Conservation (phyloP, 2,888 invertebrate species). For the Vanessa cardui region DNA sequence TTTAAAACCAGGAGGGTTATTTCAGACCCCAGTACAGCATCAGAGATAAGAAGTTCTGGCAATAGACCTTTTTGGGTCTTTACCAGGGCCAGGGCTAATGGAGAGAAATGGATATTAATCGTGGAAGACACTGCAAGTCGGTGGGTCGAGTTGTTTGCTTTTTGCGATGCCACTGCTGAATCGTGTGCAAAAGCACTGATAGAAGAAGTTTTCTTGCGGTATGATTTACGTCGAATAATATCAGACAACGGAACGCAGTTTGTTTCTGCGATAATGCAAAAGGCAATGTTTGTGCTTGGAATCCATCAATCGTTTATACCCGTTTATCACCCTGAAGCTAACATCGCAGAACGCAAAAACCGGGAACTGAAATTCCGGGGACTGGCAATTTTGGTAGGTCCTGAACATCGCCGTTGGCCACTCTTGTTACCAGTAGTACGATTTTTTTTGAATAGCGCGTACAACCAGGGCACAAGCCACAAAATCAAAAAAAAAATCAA, state of each 20-base stretch:
- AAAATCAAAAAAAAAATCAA: too few species aligned
- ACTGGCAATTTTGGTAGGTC: conserved; percentile 41
- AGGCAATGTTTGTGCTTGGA: too few species aligned
- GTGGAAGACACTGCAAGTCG: conserved; percentile 35
- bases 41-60: too few species aligned
- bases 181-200: conserved; percentile 31
- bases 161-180: conserved; percentile 35
- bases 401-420: background rate
- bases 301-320: conserved; percentile 12
- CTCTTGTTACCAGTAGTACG: background rate
- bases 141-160: conserved; percentile 38
- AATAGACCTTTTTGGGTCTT: too few species aligned
- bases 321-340: conserved; percentile 45
- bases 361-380: conserved; percentile 48
- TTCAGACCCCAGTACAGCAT: too few species aligned
- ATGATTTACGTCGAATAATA: conserved; percentile 34
- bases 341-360: conserved; percentile 51
- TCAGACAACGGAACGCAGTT: conserved; percentile 42
- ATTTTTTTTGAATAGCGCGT: conserved; percentile 4
- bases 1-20: too few species aligned
- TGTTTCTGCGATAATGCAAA: conserved; percentile 40
- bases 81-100: too few species aligned
- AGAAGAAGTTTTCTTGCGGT: conserved; percentile 35
- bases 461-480: background rate
- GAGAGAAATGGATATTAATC: too few species aligned